These are phyloP conservation scores for Adineta ricciae DNA, from an alignment of 2,888 invertebrate species.

Conservation along the genomic window DNA sequence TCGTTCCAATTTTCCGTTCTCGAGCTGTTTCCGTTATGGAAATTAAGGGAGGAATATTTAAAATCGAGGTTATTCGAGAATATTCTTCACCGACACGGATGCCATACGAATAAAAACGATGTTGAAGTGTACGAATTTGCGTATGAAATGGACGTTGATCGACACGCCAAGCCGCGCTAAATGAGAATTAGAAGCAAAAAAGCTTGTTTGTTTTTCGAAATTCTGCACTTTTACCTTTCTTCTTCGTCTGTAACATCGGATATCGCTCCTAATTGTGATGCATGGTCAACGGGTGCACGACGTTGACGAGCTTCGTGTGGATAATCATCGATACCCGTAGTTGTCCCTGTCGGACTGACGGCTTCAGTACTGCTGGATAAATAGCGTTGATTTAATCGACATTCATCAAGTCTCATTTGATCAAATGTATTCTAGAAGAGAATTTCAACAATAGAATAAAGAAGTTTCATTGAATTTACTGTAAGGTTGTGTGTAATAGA, in stretches of 20 bases:
- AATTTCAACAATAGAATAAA: neutral
- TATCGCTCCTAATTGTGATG: neutral
- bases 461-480: neutral
- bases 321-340: neutral
- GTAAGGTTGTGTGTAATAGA: neutral
- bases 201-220: too few species aligned
- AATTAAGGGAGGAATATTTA: slow-evolving; percentile 15
- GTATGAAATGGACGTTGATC: neutral
- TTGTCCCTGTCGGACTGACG: neutral
- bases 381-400: neutral
- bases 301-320: neutral
- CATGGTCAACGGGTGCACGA: neutral
- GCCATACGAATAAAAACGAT: slow-evolving; percentile 10
- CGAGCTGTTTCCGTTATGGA: slow-evolving; percentile 4
- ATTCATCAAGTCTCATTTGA: neutral
- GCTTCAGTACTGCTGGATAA: neutral
- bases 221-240: neutral
- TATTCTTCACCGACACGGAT: slow-evolving; percentile 21
- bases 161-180: neutral
- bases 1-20: slow-evolving; percentile 2
- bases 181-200: neutral
- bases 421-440: neutral
- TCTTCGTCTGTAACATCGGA: neutral
- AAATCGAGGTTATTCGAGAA: slow-evolving; percentile 18
- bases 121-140: neutral